Base-by-base conservation (phyloP, 2,888 invertebrate genomes). In the Lagria hirta region DNA sequence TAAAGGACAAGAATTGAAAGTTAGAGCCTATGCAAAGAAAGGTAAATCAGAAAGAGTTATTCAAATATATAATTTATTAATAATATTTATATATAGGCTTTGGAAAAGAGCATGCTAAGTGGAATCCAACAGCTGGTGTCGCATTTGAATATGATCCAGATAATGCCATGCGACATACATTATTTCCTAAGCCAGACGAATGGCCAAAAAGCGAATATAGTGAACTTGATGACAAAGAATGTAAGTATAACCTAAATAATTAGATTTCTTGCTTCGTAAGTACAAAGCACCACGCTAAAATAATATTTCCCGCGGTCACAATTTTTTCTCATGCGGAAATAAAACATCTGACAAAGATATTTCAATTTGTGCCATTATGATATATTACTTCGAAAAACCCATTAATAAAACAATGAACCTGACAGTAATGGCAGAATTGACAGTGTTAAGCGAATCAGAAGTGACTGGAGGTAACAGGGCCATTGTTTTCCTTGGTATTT, bases 61-160 rank as follows among this genome's bases (percentile, higher is more conserved):
- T 35, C 24, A 22, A 15, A 13, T 27, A 26, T 20, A n/a, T n/a
- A n/a, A n/a, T n/a, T n/a, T n/a, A n/a, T n/a, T 20, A 26, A 40
- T 11, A 11, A 34, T 32, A 43, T 35, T 41, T 22, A 42, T 7
- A 42, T n/a, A n/a, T n/a, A 60, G 71, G 71, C 2, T 94, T 95
- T 75, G 95, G 97, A 1, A 99, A 99, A 67, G 99, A 99, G 69
- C 99, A 99, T 75, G 99, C 99, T 0, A 99, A 99, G 72, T 99
- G 99, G 99, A 99, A 98, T 75, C 99, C 99, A 2, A 99, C 99
- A 0, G 92, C 93, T 32, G 97, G 97, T 24, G 97, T 99, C 1
- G 88, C 90, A 34, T 99, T 99, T 73, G 99, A 99, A 72, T 99
- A 99, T 74, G 99, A 99, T 74, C 99, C 99, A 0, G 99, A 99